phyloP scores from a whole-genome alignment of 2,113 vertebrate genomes.

The Isurus oxyrinchus region DNA sequence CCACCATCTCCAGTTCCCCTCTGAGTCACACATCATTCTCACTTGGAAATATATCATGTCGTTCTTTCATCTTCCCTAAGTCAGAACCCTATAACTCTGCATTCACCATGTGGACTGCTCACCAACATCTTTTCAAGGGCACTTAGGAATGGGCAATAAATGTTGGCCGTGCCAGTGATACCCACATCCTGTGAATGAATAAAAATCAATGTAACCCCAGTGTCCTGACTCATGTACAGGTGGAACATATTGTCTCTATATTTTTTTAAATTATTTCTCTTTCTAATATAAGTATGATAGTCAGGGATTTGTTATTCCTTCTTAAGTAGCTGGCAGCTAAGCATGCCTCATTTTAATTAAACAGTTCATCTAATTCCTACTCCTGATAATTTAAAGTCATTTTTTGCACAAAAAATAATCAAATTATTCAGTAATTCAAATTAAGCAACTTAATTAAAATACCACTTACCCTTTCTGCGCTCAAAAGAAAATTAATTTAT shows the following conservation, averaged over 20 bases:
- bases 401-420: constrained; percentile 21
- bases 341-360: constrained; percentile 33
- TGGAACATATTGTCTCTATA: neutral
- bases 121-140: neutral
- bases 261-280: neutral
- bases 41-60: neutral
- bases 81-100: no score
- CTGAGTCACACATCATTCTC: neutral
- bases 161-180: neutral
- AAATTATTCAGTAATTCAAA: constrained; percentile 15
- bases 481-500: constrained; percentile 30
- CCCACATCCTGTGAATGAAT: neutral
- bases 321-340: constrained; percentile 28
- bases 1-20: neutral
- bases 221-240: neutral
- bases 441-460: constrained; percentile 33
- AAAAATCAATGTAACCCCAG: neutral
- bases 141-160: neutral
- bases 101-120: neutral
- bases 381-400: constrained; percentile 31
- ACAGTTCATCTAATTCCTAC: constrained; percentile 30
- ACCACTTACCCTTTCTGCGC: constrained; percentile 2
- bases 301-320: constrained; percentile 33
- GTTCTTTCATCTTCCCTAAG: neutral
- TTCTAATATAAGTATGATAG: neutral